These are phyloP conservation scores for Sphecodes monilicornis DNA, from an alignment of 2,888 invertebrate species.

Conservation along the genomic window DNA sequence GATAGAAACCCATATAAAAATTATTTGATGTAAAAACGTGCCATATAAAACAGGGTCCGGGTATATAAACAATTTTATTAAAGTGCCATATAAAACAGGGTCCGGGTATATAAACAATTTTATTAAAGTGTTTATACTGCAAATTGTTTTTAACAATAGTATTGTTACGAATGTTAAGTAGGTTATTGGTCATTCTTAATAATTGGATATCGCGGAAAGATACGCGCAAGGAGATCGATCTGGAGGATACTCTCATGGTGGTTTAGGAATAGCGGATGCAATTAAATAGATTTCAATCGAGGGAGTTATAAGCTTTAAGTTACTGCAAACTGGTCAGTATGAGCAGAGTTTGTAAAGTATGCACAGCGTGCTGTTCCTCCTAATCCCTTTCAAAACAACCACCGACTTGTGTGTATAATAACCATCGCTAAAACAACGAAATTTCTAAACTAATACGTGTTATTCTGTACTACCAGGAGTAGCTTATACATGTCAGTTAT, in stretches of 20 bases:
- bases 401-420: neutral
- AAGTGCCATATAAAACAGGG: too few relatives aligned
- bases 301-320: conserved; percentile 14
- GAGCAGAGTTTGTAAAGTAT: conserved; percentile 7
- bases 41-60: too few relatives aligned
- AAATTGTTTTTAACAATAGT: too few relatives aligned
- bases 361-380: neutral
- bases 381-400: conserved; percentile 1
- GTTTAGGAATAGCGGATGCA: neutral
- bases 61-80: too few relatives aligned
- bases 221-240: neutral
- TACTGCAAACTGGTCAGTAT: conserved; percentile 1
- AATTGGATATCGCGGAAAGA: neutral
- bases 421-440: neutral
- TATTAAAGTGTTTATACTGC: too few relatives aligned
- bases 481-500: neutral
- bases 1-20: too few relatives aligned
- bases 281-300: neutral
- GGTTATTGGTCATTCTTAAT: neutral
- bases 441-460: neutral
- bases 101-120: too few relatives aligned
- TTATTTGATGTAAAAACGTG: too few relatives aligned
- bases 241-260: neutral
- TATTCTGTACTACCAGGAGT: neutral
- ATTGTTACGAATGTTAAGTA: too few relatives aligned